Evolutionary conservation across 2,888 invertebrate genomes (phyloP).

Genomic region (Ormyrus rosae): DNA sequence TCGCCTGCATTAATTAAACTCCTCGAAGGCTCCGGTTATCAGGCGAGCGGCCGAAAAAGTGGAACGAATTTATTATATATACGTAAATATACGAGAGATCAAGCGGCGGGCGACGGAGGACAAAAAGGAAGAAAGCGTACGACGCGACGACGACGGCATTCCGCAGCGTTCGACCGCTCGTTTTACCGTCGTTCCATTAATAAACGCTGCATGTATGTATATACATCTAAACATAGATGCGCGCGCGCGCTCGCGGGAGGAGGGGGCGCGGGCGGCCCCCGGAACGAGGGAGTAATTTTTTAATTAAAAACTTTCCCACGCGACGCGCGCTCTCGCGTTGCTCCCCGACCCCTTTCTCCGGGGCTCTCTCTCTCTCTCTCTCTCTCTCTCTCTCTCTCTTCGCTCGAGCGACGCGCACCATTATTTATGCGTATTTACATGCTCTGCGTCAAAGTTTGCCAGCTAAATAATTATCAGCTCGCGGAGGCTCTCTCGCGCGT

Average conservation of each 20-base stretch:
- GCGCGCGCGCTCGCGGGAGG: background rate
- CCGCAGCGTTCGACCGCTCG: background rate
- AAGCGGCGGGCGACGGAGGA: too few species aligned
- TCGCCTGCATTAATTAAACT: too few species aligned
- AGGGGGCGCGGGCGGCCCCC: background rate
- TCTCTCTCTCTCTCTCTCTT: background rate
- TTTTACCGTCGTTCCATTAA: slow-evolving; percentile 30
- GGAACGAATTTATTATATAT: too few species aligned
- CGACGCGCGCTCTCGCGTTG: background rate
- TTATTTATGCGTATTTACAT: slow-evolving; percentile 19
- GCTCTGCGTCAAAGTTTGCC: background rate
- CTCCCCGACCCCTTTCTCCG: slow-evolving; percentile 11
- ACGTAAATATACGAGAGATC: too few species aligned
- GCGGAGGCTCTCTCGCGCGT: too few species aligned
- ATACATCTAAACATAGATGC: background rate
- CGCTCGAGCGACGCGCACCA: background rate
- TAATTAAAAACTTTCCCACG: slow-evolving; percentile 50
- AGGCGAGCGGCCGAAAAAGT: too few species aligned
- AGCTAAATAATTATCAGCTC: too few species aligned
- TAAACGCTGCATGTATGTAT: slow-evolving; percentile 6
- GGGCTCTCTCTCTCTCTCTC: background rate
- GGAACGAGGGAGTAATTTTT: slow-evolving; percentile 44
- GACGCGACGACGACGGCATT: background rate
- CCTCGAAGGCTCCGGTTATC: too few species aligned
- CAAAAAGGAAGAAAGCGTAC: background rate